Conservation (phyloP, 2,797 vertebrate genomes). For the Silurus aristotelis region DNA sequence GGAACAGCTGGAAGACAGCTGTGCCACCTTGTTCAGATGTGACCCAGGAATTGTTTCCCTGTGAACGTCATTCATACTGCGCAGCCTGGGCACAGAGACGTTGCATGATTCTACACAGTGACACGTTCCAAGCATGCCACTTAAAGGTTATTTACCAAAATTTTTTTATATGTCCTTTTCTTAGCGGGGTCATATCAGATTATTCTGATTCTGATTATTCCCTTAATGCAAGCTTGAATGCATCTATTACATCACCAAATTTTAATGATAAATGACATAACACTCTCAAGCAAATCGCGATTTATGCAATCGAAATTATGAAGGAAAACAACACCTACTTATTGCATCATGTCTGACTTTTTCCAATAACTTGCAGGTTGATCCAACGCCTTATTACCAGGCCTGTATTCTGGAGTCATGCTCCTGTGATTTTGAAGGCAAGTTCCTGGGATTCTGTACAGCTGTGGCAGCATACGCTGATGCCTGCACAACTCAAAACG, state of each 20-base stretch:
- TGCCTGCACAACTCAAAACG: conserved; percentile 72
- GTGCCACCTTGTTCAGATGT: conserved; percentile 75
- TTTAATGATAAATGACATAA: background rate
- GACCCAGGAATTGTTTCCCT: conserved; percentile 73
- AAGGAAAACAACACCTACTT: background rate
- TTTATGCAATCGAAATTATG: background rate
- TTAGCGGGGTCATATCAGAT: background rate
- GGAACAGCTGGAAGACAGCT: conserved; percentile 78
- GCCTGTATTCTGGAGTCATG: conserved; percentile 83
- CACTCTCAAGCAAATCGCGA: background rate
- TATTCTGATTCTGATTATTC: too few relatives aligned
- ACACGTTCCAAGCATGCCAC: conserved; percentile 77
- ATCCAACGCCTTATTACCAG: conserved; percentile 76
- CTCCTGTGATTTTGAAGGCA: conserved; percentile 82
- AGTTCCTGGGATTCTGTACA: conserved; percentile 84
- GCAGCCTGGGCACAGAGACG: conserved; percentile 78
- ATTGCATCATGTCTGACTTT: background rate
- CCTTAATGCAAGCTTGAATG: background rate
- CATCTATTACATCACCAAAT: background rate
- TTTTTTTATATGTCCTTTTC: background rate
- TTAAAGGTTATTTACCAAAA: conserved; percentile 68
- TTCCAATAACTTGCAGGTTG: conserved; percentile 70
- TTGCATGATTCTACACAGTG: conserved; percentile 76
- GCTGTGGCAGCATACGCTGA: conserved; percentile 81
- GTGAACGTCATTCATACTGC: conserved; percentile 81